A percentile compares a stretch with the other conserved stretches of the same genome.
phyloP scores from a whole-genome alignment of 2,888 invertebrate species.

The Stegophylla sp. region DNA sequence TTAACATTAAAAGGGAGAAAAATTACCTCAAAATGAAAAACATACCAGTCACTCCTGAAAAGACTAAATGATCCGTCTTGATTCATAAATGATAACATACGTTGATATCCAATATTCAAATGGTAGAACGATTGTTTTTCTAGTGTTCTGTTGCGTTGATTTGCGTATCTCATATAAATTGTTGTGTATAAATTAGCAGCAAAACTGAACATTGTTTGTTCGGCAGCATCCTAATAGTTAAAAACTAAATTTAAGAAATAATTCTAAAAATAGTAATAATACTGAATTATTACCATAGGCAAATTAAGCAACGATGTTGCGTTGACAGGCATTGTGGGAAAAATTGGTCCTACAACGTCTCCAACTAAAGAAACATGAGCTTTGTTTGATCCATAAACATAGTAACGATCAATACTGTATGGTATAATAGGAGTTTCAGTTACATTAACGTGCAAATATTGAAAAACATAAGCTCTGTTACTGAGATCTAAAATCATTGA shows the following conservation, averaged over 20 bases:
- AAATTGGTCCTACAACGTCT: conserved; percentile 91
- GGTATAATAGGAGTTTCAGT: conserved; percentile 92
- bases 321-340: conserved; percentile 90
- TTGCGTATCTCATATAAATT: conserved; percentile 87
- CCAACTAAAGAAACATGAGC: conserved; percentile 83
- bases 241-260: conserved; percentile 50
- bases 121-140: conserved; percentile 83
- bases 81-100: conserved; percentile 89
- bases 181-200: conserved; percentile 92
- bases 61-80: conserved; percentile 88
- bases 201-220: conserved; percentile 96
- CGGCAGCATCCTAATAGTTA: conserved; percentile 76
- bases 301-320: conserved; percentile 80
- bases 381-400: conserved; percentile 89
- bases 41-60: conserved; percentile 89
- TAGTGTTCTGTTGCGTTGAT: conserved; percentile 83
- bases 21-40: conserved; percentile 44
- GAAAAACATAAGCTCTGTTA: conserved; percentile 87
- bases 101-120: conserved; percentile 88
- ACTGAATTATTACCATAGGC: conserved; percentile 72
- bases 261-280: conserved; percentile 3
- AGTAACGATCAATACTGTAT: conserved; percentile 88
- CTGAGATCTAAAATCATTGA: conserved; percentile 90
- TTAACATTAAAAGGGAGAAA: conserved; percentile 20
- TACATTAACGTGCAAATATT: conserved; percentile 94